A percentile compares a stretch with the other conserved stretches of the same genome.
phyloP scores from a whole-genome alignment of 2,113 vertebrate species.

The Vidua macroura region DNA sequence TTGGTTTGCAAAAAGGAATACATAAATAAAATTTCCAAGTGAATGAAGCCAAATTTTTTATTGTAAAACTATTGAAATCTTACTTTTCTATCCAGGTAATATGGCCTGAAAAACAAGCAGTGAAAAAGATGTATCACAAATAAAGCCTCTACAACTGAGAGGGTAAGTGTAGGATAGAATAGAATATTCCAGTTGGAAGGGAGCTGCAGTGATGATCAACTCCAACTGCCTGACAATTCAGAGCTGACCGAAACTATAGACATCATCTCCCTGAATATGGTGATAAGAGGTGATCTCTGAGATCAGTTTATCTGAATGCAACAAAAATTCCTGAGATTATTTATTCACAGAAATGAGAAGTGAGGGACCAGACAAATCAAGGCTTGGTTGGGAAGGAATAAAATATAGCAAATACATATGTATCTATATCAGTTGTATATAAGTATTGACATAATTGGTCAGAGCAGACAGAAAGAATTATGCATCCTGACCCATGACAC shows the following conservation, averaged over 20 bases:
- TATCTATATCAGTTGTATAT: neutral
- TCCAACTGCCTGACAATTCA: neutral
- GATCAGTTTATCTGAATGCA: neutral
- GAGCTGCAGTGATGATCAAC: neutral
- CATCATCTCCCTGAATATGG: neutral
- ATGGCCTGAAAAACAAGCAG: neutral
- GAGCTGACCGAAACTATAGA: neutral
- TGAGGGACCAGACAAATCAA: neutral
- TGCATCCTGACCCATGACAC: neutral
- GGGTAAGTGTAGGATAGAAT: neutral
- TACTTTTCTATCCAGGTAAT: neutral
- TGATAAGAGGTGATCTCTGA: neutral
- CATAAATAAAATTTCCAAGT: neutral
- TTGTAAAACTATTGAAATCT: neutral
- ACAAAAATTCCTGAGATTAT: neutral
- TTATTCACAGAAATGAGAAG: neutral
- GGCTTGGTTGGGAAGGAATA: neutral
- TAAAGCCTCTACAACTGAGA: neutral
- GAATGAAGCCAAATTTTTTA: neutral
- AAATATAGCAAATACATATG: neutral
- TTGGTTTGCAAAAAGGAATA: neutral
- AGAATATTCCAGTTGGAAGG: neutral
- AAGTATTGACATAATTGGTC: neutral
- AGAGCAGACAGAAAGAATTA: neutral
- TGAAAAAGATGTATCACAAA: neutral